Evolutionary conservation across 2,113 vertebrate genomes (phyloP), one percentile per base, ranked within the genome.

Genomic region (Myiozetetes cayanensis): DNA sequence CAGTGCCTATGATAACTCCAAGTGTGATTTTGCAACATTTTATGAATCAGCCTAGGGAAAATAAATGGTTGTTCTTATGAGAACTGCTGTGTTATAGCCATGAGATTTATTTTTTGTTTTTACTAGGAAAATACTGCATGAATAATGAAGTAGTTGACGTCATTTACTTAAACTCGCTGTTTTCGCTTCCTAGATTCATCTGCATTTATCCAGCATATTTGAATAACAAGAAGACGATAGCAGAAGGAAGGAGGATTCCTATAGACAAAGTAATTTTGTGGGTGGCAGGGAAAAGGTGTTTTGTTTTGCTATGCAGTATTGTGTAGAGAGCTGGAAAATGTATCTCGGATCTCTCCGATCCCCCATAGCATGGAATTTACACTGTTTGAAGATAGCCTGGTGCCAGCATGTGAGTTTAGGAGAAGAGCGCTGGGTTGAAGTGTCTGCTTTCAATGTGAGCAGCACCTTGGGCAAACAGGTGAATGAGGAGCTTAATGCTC

Each of bases 211-310:
- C 99, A 21, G 97, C 99, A 16, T 99, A 99, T 96, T 98, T 99
- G 96, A 99, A 99, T 97, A 99, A 98, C 92, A 99, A 99, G 98
- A 99, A 99, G 96, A 99, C 99, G 9, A 97, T 99, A 95, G 99
- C 99, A 12, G 99, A 99, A 96, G 99, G 99, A 67, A 98, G 99
- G 61, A 97, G 99, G 93, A 99, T 99, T 94, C 98, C 99, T 18
- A 35, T 98, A 68, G 99, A 98, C 78, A 99, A 99, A 98, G 99
- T 99, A 91, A 96, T 89, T 77, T 71, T 47, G 6, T 62, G 85
- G 63, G 22, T 52, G 43, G 19, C 16, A 28, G 31, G 41, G 46
- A 70, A 77, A 52, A 0, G 20, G 12, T 13, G 8, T 21, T 74
- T 78, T 74, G 2, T n/a, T 80, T 81, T 49, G 15, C 16, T 68